These are phyloP conservation scores for Lepus townsendii DNA, from an alignment of 2,797 vertebrate genomes.

Conservation along the genomic window DNA sequence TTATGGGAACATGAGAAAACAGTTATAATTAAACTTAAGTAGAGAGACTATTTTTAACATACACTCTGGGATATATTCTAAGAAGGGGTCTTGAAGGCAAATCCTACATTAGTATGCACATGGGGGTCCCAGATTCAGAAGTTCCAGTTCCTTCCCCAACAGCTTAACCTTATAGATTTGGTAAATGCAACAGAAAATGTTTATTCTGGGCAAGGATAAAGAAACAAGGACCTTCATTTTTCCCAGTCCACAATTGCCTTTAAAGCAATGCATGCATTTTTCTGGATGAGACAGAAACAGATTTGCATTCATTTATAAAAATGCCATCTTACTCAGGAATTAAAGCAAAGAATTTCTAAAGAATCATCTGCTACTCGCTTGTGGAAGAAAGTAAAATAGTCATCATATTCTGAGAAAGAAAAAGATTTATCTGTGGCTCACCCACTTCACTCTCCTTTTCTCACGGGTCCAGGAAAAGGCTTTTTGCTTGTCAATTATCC, in stretches of 20 bases:
- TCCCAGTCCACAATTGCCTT: conserved; percentile 49
- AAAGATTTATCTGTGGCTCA: background rate
- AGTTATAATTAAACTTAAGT: conserved; percentile 86
- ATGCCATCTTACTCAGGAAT: conserved; percentile 70
- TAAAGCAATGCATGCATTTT: conserved; percentile 70
- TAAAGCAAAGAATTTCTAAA: conserved; percentile 71
- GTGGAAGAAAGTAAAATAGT: conserved; percentile 56
- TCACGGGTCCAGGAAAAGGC: background rate
- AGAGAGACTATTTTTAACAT: conserved; percentile 82
- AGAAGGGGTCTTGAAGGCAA: conserved; percentile 60
- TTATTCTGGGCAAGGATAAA: background rate
- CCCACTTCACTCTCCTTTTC: background rate
- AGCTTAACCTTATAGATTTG: background rate
- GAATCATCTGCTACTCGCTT: conserved; percentile 72
- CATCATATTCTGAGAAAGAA: conserved; percentile 58
- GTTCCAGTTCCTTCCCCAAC: background rate
- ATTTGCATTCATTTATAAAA: conserved; percentile 82
- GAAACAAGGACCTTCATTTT: conserved; percentile 3
- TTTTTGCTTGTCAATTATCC: background rate
- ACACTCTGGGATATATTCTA: conserved; percentile 68
- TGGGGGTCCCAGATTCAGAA: background rate
- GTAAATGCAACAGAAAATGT: background rate
- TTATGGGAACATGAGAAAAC: conserved; percentile 84
- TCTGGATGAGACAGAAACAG: conserved; percentile 66
- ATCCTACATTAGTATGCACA: conserved; percentile 13